Conservation (phyloP, 2,888 invertebrate genomes). For the Lordiphosa fenestrarum region DNA sequence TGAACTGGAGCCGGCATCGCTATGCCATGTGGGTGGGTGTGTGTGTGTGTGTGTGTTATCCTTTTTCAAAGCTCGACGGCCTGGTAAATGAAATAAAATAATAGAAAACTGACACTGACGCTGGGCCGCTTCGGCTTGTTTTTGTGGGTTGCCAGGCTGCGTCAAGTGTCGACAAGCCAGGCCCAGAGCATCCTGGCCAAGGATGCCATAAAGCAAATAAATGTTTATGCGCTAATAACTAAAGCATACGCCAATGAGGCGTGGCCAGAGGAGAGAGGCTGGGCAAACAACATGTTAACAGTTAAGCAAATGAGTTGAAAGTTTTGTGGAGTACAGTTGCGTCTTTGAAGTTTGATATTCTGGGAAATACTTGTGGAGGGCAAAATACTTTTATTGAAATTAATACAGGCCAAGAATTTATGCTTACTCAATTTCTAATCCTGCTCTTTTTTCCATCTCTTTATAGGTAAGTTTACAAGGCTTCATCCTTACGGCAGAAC, state of each 20-base stretch:
- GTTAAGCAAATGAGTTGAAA: constrained; percentile 58
- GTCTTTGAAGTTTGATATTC: constrained; percentile 1
- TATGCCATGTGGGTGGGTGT: constrained; percentile 14
- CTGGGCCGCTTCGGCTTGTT: constrained; percentile 10
- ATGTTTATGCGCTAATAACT: constrained; percentile 36
- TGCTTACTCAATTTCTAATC: constrained; percentile 22
- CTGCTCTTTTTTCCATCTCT: constrained; percentile 22
- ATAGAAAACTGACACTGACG: constrained; percentile 51
- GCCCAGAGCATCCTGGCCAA: constrained; percentile 2
- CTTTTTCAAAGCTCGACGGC: constrained; percentile 56
- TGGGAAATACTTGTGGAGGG: constrained; percentile 11
- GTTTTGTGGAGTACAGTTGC: constrained; percentile 8
- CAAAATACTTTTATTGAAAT: background rate
- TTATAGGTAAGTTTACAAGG: constrained; percentile 76
- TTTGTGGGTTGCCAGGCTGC: constrained; percentile 34
- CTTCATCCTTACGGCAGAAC: constrained; percentile 56
- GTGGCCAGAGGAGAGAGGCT: constrained; percentile 4
- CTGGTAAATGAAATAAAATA: constrained; percentile 50
- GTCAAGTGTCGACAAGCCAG: constrained; percentile 59
- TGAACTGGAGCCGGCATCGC: constrained; percentile 28
- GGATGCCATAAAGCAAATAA: constrained; percentile 34
- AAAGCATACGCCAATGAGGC: constrained; percentile 27
- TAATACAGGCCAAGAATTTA: constrained; percentile 8
- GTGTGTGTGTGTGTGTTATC: constrained; percentile 31
- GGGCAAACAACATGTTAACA: constrained; percentile 59